Evolutionary conservation across 2,113 vertebrate genomes (phyloP).

Genomic region (Felis chaus): DNA sequence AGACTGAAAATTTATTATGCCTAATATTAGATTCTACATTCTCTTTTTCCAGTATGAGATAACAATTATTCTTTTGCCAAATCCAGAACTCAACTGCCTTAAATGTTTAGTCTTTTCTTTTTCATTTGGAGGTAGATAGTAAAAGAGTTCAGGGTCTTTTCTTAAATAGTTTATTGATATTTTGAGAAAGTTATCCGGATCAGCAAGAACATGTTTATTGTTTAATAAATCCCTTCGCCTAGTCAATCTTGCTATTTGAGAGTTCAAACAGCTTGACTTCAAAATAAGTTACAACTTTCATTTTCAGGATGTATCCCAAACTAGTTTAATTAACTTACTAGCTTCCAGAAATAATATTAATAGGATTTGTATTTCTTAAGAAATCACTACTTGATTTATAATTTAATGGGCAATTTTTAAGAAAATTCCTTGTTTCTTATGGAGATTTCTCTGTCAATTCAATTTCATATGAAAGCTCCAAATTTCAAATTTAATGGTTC

Average conservation of each 20-base stretch:
- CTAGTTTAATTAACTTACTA: not conserved
- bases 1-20: not conserved
- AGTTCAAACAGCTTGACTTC: not conserved
- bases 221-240: not conserved
- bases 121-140: not conserved
- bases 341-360: not conserved
- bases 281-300: not conserved
- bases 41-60: not conserved
- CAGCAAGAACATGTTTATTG: not conserved
- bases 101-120: not conserved
- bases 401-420: not conserved
- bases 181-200: not conserved
- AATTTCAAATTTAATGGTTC: not conserved
- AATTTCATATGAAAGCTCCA: not conserved
- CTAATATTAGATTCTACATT: not conserved
- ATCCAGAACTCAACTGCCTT: not conserved
- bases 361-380: not conserved
- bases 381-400: conserved; percentile 10
- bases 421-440: not conserved
- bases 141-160: not conserved
- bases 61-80: not conserved
- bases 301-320: not conserved
- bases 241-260: not conserved
- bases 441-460: not conserved
- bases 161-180: not conserved